phyloP scores from a whole-genome alignment of 92 coral and sea anemone genomes.

The Chrysogorgia sp. region DNA sequence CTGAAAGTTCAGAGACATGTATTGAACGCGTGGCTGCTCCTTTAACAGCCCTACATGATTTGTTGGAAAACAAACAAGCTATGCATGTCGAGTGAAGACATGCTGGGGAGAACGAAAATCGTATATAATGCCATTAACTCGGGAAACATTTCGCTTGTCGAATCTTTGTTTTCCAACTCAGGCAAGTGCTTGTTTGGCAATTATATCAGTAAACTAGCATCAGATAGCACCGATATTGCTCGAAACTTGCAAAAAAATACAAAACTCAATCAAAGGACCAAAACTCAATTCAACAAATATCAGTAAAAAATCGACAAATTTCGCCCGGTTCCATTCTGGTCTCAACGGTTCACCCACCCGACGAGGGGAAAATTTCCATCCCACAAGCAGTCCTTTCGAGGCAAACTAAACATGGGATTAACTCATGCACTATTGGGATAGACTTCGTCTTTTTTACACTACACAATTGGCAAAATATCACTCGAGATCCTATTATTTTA shows the following conservation, averaged over 20 bases:
- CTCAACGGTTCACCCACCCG: neutral
- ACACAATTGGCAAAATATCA: too few species aligned
- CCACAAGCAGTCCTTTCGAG: too few species aligned
- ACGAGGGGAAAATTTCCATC: too few species aligned
- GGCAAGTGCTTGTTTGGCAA: slow-evolving; percentile 26
- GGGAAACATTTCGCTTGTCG: slow-evolving; percentile 1
- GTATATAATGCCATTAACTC: slow-evolving; percentile 19
- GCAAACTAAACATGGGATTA: too few species aligned
- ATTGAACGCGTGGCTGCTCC: slow-evolving; percentile 12
- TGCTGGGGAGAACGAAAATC: neutral
- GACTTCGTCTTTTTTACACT: too few species aligned
- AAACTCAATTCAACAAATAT: too few species aligned
- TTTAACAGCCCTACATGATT: slow-evolving; percentile 13
- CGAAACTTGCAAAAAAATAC: slow-evolving; percentile 16
- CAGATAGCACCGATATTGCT: slow-evolving; percentile 6
- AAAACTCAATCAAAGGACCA: too few species aligned
- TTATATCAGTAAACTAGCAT: slow-evolving; percentile 6
- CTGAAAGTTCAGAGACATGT: slow-evolving; percentile 11
- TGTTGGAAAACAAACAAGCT: slow-evolving; percentile 7
- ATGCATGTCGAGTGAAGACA: too few species aligned
- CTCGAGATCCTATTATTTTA: slow-evolving; percentile 34
- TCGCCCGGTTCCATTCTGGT: slow-evolving; percentile 6
- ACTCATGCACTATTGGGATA: too few species aligned
- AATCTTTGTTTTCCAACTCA: slow-evolving; percentile 10
- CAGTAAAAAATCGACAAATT: slow-evolving; percentile 11